Evolutionary conservation across 2,797 vertebrate species (phyloP).

Genomic region (Linurgus olivaceus): DNA sequence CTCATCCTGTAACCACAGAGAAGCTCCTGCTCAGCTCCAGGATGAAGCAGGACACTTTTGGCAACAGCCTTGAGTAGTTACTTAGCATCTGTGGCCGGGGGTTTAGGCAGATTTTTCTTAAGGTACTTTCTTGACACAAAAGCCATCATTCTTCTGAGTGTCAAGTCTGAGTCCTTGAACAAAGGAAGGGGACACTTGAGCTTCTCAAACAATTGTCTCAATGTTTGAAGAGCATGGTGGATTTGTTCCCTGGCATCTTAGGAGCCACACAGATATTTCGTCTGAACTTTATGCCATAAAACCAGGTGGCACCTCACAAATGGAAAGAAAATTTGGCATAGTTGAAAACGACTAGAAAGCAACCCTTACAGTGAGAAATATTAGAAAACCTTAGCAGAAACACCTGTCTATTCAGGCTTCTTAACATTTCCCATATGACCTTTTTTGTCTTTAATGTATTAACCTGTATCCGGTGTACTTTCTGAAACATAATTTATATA

Average conservation of each 20-base stretch:
- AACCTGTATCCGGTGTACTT: slow-evolving; percentile 34
- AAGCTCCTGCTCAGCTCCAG: not conserved
- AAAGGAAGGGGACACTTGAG: not conserved
- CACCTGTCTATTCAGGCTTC: not conserved
- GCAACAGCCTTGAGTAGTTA: not conserved
- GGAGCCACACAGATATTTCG: not conserved
- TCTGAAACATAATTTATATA: slow-evolving; percentile 35
- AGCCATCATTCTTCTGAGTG: not conserved
- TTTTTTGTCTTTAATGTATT: not conserved
- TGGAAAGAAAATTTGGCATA: not conserved
- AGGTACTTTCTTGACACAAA: not conserved
- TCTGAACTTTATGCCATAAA: not conserved
- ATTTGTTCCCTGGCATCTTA: not conserved
- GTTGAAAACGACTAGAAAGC: not conserved
- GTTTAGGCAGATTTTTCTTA: not conserved
- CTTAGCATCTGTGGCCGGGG: not conserved
- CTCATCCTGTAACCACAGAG: not conserved
- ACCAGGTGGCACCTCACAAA: not conserved
- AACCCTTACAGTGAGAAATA: not conserved
- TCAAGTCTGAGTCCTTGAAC: not conserved
- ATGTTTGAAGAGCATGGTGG: not conserved
- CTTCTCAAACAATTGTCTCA: not conserved
- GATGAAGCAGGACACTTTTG: not conserved
- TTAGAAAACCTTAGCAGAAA: not conserved
- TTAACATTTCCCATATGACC: not conserved